These are phyloP conservation scores for Heliconius hewitsoni DNA, from an alignment of 1,140 invertebrate genomes.

Conservation along the genomic window DNA sequence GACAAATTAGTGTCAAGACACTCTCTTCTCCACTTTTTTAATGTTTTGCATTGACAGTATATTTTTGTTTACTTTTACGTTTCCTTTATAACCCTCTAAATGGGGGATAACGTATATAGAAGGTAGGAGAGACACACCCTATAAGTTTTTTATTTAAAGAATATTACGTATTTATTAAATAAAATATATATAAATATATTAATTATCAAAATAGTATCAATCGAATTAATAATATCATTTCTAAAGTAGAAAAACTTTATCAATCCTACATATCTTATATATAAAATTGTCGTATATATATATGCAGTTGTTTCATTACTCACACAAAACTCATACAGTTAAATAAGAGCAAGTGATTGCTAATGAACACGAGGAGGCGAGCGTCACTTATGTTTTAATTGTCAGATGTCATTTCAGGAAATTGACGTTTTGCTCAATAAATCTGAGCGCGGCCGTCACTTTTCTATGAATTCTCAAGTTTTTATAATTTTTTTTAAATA, in stretches of 20 bases:
- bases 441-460: not conserved
- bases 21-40: too few relatives aligned
- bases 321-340: conserved; percentile 8
- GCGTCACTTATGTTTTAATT: conserved; percentile 18
- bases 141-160: too few relatives aligned
- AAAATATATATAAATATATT: too few relatives aligned
- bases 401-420: conserved; percentile 28
- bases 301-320: not conserved
- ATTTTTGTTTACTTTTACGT: too few relatives aligned
- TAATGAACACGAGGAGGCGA: conserved; percentile 11
- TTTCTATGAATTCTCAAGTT: not conserved
- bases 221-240: not conserved
- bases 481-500: not conserved
- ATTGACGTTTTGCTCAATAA: conserved; percentile 21
- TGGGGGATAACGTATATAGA: too few relatives aligned
- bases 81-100: too few relatives aligned
- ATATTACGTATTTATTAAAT: too few relatives aligned
- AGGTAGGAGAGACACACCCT: too few relatives aligned
- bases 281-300: too few relatives aligned
- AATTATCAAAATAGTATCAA: too few relatives aligned
- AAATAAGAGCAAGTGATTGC: conserved; percentile 9
- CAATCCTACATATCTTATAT: not conserved
- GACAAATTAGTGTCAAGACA: too few relatives aligned
- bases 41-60: too few relatives aligned
- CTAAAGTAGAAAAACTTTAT: not conserved